Percentiles rank a stretch among this genome's conserved stretches.
Conservation (phyloP, 2,797 vertebrate species). For the Coreius guichenoti region DNA sequence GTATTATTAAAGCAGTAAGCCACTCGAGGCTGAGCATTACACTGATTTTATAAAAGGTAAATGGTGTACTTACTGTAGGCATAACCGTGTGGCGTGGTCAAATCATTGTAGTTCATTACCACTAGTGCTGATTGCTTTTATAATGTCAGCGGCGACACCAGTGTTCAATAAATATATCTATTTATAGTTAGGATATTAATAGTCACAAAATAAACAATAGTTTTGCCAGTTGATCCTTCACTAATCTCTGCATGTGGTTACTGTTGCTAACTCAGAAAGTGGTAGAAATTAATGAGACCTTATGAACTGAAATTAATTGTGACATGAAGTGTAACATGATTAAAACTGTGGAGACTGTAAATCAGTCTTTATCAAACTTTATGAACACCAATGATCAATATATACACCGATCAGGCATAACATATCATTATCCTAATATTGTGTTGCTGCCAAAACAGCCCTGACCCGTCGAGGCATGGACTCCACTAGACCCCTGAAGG, state of each 20-base stretch:
- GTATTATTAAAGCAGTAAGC: conserved; percentile 26
- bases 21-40: not conserved
- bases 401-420: too few species aligned
- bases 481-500: too few species aligned
- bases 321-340: not conserved
- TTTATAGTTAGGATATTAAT: not conserved
- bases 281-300: not conserved
- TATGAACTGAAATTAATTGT: not conserved
- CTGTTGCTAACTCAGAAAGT: not conserved
- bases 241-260: not conserved
- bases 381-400: too few species aligned
- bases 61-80: not conserved
- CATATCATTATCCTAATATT: too few species aligned
- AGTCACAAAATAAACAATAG: not conserved
- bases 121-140: not conserved
- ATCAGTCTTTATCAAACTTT: not conserved
- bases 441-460: too few species aligned
- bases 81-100: not conserved
- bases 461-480: too few species aligned
- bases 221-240: not conserved
- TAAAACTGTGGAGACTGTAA: not conserved
- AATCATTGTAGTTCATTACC: not conserved
- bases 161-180: not conserved
- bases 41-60: conserved; percentile 6
- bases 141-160: not conserved